Percentiles rank a stretch among this genome's conserved stretches.
Evolutionary conservation across 2,888 invertebrate genomes (phyloP).

Genomic region (Drosophila prolongata): DNA sequence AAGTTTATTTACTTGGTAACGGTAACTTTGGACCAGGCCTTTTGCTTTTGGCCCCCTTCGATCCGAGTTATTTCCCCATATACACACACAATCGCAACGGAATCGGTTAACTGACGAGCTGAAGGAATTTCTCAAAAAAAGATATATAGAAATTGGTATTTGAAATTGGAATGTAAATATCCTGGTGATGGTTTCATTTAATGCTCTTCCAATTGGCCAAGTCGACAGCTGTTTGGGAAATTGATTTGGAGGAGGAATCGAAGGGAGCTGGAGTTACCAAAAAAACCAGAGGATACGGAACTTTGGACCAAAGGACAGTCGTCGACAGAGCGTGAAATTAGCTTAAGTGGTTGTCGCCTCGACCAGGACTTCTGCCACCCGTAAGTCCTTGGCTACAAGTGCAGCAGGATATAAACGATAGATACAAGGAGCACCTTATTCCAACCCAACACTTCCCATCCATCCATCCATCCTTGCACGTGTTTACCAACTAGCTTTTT

Average conservation of each 20-base stretch:
- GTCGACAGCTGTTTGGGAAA: conserved; percentile 68
- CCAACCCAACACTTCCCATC: neutral
- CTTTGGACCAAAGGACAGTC: conserved; percentile 20
- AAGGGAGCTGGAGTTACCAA: conserved; percentile 12
- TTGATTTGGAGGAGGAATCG: conserved; percentile 27
- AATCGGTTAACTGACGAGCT: conserved; percentile 29
- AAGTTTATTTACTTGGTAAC: conserved; percentile 77
- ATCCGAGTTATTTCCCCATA: conserved; percentile 35
- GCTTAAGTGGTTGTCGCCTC: conserved; percentile 68
- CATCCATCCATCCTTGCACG: conserved; percentile 44
- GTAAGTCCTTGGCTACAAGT: conserved; percentile 42
- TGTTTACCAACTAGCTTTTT: conserved; percentile 76
- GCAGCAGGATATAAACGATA: conserved; percentile 11
- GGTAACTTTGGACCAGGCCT: conserved; percentile 33
- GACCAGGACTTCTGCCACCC: conserved; percentile 8
- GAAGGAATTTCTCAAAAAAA: conserved; percentile 50
- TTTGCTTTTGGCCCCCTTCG: conserved; percentile 10
- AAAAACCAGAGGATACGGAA: neutral
- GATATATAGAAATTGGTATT: no score
- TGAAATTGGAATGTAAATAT: neutral
- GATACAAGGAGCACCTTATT: neutral
- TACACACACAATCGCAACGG: conserved; percentile 41
- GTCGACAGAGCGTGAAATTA: conserved; percentile 82
- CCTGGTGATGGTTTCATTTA: conserved; percentile 1
- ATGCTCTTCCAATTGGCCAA: conserved; percentile 56